A percentile compares a stretch with the other conserved stretches of the same genome.
Conservation (phyloP, 2,888 invertebrate genomes). For the Synanthedon andrenaeformis region DNA sequence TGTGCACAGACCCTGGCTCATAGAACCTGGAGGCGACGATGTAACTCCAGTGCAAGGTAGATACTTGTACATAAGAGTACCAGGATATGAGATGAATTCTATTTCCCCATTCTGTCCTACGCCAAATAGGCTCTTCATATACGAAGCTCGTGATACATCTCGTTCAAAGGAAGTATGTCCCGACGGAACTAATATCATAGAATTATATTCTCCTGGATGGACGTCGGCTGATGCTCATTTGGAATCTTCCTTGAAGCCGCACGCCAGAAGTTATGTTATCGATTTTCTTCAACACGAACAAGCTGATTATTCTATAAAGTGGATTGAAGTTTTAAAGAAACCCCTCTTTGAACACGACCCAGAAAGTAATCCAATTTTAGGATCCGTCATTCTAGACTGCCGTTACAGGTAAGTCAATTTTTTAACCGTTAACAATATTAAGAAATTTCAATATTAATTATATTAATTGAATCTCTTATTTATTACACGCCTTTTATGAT, state of each 20-base stretch:
- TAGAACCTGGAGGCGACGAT: conserved; percentile 81
- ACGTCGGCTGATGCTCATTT: conserved; percentile 56
- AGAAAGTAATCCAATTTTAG: conserved; percentile 61
- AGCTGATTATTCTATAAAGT: conserved; percentile 79
- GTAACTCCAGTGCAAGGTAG: conserved; percentile 70
- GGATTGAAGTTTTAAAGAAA: conserved; percentile 83
- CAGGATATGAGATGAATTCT: conserved; percentile 71
- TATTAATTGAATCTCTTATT: neutral
- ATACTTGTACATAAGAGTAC: conserved; percentile 78
- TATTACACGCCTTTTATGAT: neutral
- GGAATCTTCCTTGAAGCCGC: conserved; percentile 61
- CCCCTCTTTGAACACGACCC: conserved; percentile 60
- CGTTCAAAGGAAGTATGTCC: conserved; percentile 77
- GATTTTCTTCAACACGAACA: conserved; percentile 81
- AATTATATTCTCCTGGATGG: conserved; percentile 81
- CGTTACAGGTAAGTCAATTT: conserved; percentile 72
- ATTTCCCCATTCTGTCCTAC: conserved; percentile 72
- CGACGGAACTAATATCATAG: conserved; percentile 65
- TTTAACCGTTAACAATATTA: conserved; percentile 2
- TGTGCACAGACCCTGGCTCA: conserved; percentile 81
- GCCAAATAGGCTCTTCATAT: conserved; percentile 78
- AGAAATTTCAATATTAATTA: neutral
- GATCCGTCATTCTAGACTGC: conserved; percentile 72
- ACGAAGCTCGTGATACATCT: conserved; percentile 75
- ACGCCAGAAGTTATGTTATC: conserved; percentile 78